These are phyloP conservation scores for Conomelus anceps DNA, from an alignment of 2,888 invertebrate species.

Conservation along the genomic window DNA sequence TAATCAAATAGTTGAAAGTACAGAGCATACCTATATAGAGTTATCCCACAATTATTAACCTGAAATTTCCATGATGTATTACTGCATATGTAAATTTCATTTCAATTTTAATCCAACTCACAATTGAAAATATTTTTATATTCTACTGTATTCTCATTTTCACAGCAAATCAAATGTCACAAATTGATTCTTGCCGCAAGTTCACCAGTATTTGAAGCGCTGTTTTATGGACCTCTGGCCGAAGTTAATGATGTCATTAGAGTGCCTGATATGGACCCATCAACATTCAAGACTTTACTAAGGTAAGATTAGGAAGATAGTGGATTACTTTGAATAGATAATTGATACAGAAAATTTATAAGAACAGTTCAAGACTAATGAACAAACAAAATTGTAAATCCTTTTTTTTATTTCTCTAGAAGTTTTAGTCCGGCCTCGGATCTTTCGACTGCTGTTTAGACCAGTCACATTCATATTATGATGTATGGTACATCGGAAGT, in stretches of 20 bases:
- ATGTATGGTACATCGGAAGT: no score
- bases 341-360: no score
- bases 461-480: no score
- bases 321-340: no score
- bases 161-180: conserved; percentile 42
- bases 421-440: no score
- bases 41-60: no score
- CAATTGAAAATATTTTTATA: background rate
- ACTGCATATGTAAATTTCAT: background rate
- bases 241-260: conserved; percentile 43
- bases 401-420: no score
- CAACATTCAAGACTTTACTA: conserved; percentile 53
- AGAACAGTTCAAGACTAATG: no score
- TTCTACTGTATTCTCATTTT: conserved; percentile 11
- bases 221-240: conserved; percentile 56
- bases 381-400: no score
- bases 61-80: background rate
- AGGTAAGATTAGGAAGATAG: conserved; percentile 40
- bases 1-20: no score
- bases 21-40: no score
- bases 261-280: conserved; percentile 53
- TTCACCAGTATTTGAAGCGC: conserved; percentile 62
- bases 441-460: no score
- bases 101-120: background rate
- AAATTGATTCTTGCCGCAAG: conserved; percentile 56